Evolutionary conservation across 2,797 vertebrate genomes (phyloP).

Genomic region (Okamejei kenojei): DNA sequence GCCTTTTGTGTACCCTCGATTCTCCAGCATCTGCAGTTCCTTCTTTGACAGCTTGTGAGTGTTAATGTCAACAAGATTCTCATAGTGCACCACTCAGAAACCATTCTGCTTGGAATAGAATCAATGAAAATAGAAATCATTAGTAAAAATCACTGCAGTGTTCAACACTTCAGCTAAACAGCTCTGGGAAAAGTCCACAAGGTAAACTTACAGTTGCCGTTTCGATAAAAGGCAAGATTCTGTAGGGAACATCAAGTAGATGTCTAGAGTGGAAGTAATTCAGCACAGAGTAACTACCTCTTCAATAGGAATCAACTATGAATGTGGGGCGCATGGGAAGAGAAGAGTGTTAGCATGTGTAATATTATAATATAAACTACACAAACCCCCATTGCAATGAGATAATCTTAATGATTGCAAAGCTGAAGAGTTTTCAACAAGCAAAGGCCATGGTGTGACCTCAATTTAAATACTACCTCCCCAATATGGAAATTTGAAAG

Average conservation of each 20-base stretch:
- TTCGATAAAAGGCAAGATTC: not conserved
- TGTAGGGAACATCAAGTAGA: not conserved
- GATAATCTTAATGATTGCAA: no score
- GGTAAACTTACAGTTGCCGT: not conserved
- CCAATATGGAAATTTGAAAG: not conserved
- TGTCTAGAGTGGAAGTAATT: not conserved
- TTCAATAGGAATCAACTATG: not conserved
- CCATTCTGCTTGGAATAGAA: not conserved
- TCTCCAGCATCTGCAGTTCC: no score
- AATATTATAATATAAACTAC: not conserved
- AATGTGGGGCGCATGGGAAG: not conserved
- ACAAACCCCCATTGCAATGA: not conserved
- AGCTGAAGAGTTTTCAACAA: no score
- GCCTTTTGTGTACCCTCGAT: no score
- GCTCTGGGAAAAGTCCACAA: not conserved
- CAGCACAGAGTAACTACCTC: not conserved
- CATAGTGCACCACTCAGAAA: not conserved
- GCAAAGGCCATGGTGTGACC: no score
- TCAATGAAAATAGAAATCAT: not conserved
- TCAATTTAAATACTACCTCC: not conserved
- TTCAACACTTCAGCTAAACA: not conserved
- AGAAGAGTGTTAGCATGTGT: not conserved
- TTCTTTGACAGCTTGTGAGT: not conserved
- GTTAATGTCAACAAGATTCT: not conserved
- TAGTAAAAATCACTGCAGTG: not conserved